A percentile compares a stretch with the other conserved stretches of the same genome.
These are phyloP conservation scores for Stegastes partitus DNA, from an alignment of 2,113 vertebrate species.

Conservation along the genomic window DNA sequence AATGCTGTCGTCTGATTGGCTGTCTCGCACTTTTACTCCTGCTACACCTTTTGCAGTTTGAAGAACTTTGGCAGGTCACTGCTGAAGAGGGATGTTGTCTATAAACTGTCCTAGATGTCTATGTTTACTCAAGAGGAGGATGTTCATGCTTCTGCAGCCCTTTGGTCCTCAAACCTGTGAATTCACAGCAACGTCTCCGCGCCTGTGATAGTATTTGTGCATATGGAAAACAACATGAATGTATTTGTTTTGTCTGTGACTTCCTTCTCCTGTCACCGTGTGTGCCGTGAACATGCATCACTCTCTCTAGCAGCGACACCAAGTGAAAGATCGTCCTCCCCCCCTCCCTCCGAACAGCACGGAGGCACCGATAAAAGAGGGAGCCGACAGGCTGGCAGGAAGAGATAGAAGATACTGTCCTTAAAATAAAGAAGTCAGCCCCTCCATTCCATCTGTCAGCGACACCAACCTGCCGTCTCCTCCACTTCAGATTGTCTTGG, in stretches of 20 bases:
- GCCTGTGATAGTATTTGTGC: slow-evolving; percentile 2
- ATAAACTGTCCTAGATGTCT: too few relatives aligned
- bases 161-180: too few relatives aligned
- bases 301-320: slow-evolving; percentile 4
- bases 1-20: neutral
- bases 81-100: too few relatives aligned
- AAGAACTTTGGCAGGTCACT: too few relatives aligned
- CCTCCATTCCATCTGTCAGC: slow-evolving; percentile 77
- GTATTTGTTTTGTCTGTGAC: slow-evolving; percentile 2
- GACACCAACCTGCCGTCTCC: slow-evolving; percentile 59
- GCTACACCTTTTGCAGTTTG: too few relatives aligned
- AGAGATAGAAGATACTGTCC: slow-evolving; percentile 70
- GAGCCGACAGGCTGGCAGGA: slow-evolving; percentile 71
- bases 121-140: too few relatives aligned
- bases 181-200: neutral
- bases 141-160: too few relatives aligned
- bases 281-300: slow-evolving; percentile 27
- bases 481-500: slow-evolving; percentile 69
- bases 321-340: slow-evolving; percentile 6
- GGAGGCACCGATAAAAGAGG: slow-evolving; percentile 18
- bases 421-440: slow-evolving; percentile 77
- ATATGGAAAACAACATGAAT: slow-evolving; percentile 3
- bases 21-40: neutral
- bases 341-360: slow-evolving; percentile 14
- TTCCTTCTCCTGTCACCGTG: slow-evolving; percentile 6